Percentiles rank a stretch among this genome's conserved stretches.
Conservation (phyloP, 2,888 invertebrate genomes). For the Abrostola tripartita region DNA sequence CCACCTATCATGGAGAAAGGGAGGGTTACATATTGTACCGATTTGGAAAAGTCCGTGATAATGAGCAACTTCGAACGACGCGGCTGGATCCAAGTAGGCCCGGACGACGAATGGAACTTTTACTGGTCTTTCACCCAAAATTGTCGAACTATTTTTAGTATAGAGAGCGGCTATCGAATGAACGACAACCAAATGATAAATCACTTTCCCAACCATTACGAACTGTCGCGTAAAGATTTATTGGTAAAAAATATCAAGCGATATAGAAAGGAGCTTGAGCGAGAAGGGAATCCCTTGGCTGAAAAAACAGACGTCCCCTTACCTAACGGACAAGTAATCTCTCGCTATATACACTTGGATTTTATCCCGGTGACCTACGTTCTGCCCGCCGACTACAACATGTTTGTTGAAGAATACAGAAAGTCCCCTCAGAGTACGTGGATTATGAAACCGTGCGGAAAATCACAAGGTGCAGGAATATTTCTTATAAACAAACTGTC, state of each 20-base stretch:
- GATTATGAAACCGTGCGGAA: slow-evolving; percentile 99
- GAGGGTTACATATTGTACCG: slow-evolving; percentile 90
- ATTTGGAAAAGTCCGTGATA: slow-evolving; percentile 97
- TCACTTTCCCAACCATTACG: slow-evolving; percentile 98
- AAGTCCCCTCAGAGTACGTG: slow-evolving; percentile 98
- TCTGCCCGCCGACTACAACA: slow-evolving; percentile 97
- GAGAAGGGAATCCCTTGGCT: slow-evolving; percentile 95
- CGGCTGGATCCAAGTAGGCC: slow-evolving; percentile 95
- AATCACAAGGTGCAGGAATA: slow-evolving; percentile 97
- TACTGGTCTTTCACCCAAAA: slow-evolving; percentile 98
- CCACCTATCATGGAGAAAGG: slow-evolving; percentile 63
- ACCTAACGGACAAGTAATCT: slow-evolving; percentile 89
- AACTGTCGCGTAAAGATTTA: slow-evolving; percentile 97
- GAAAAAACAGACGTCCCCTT: slow-evolving; percentile 89
- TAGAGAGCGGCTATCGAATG: slow-evolving; percentile 97
- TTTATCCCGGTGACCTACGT: slow-evolving; percentile 98
- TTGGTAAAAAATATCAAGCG: slow-evolving; percentile 98
- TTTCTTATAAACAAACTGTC: slow-evolving; percentile 98
- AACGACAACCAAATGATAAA: slow-evolving; percentile 97
- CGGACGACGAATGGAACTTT: slow-evolving; percentile 98
- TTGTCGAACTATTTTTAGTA: slow-evolving; percentile 96
- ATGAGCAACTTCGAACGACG: slow-evolving; percentile 97
- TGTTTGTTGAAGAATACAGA: slow-evolving; percentile 98
- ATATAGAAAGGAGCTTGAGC: slow-evolving; percentile 96
- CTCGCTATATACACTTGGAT: slow-evolving; percentile 94